phyloP scores from a whole-genome alignment of 2,113 vertebrate genomes.

The Dasypus novemcinctus region DNA sequence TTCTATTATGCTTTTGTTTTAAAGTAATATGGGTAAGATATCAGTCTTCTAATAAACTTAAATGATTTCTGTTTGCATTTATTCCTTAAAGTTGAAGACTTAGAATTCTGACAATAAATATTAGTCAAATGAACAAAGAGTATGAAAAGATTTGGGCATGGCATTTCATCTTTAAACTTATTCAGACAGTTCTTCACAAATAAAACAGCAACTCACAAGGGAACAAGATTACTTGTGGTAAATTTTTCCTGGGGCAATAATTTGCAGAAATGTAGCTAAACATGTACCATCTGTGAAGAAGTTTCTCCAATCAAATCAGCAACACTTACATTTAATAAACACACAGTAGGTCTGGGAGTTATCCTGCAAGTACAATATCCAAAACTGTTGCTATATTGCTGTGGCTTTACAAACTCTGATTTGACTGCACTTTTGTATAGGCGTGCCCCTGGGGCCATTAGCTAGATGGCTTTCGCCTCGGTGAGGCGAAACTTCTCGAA shows the following conservation, averaged over 20 bases:
- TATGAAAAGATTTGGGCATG: neutral
- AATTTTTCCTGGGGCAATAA: slow-evolving; percentile 64
- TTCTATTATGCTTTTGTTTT: neutral
- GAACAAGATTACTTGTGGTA: slow-evolving; percentile 50
- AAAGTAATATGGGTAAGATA: neutral
- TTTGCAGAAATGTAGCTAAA: slow-evolving; percentile 68
- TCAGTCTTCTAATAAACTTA: neutral
- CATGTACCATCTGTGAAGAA: slow-evolving; percentile 66
- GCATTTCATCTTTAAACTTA: neutral
- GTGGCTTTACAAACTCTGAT: slow-evolving; percentile 24
- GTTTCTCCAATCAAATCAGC: slow-evolving; percentile 36
- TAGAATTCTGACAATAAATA: neutral
- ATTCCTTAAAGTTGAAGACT: neutral
- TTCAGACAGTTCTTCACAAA: slow-evolving; percentile 59
- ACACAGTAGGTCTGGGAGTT: neutral
- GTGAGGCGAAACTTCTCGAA: too few relatives aligned
- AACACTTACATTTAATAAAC: slow-evolving; percentile 51
- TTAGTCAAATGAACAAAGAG: slow-evolving; percentile 1
- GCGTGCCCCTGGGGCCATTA: too few relatives aligned
- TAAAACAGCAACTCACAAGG: slow-evolving; percentile 47
- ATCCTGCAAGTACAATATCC: slow-evolving; percentile 53
- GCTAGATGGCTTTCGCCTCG: too few relatives aligned
- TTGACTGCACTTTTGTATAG: slow-evolving; percentile 22
- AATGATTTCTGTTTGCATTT: neutral
- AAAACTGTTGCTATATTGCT: slow-evolving; percentile 50